Evolutionary conservation across 2,888 invertebrate genomes (phyloP), one percentile per base, ranked within the genome.

Genomic region (Drosophila meridiana): DNA sequence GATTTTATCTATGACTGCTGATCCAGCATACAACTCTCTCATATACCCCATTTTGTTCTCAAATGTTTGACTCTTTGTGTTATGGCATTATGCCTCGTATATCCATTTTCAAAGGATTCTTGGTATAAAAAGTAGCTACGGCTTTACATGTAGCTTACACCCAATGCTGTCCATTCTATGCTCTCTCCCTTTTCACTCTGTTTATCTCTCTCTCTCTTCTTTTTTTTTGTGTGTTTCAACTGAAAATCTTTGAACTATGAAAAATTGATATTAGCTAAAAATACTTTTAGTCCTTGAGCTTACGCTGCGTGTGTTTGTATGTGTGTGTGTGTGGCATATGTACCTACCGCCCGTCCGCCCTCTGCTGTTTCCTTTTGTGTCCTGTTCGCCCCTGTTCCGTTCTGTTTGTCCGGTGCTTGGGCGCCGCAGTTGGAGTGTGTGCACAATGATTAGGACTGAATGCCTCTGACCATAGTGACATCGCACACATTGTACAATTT

Each of bases 171-270:
- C 9, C n/a, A 40, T 38, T 38, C 28, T 36, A 6, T 26, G 26
- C 6, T 45, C 3, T 48, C 3, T 48, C n/a, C 9, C 3, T n/a
- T 11, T 30, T 28, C 11, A 8, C 38, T 34, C n/a, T 14, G 36
- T 36, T 5, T 13, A 13, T 13, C 7, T 45, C 42, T 8, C 28
- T n/a, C 9, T 55, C 5, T 7, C 26, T 13, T 52, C 9, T 28
- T 6, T 34, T 63, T 65, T 80, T 40, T 63, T 60, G 71, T 80
- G 72, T 80, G 65, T 60, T 68, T 72, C 82, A 76, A 67, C 73
- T 68, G 65, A 83, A 87, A 88, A 90, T 89, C 90, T 90, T 87
- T 88, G 90, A 88, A 90, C 90, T 90, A 88, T 88, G 90, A 88
- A 88, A 88, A 88, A 88, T 88, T 88, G 88, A 89, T 88, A 88